Percentiles rank a stretch among this genome's conserved stretches.
Conservation (phyloP, 2,113 vertebrate genomes). For the Trochalopteron elliotii region DNA sequence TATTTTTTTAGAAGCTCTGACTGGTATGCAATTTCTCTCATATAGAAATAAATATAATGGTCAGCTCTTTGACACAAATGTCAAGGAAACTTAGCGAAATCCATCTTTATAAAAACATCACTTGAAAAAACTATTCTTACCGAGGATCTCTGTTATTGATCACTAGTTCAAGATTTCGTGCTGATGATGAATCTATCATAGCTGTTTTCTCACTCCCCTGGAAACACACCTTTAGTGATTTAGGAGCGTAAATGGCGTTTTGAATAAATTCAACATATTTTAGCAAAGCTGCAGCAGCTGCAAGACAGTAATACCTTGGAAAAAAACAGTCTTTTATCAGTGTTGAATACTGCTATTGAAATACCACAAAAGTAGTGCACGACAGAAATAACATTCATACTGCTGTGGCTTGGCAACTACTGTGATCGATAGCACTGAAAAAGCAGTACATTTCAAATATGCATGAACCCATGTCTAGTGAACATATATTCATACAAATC, state of each 20-base stretch:
- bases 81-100: background rate
- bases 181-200: conserved; percentile 94
- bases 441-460: background rate
- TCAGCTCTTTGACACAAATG: background rate
- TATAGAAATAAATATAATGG: background rate
- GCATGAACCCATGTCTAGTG: background rate
- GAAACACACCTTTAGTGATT: conserved; percentile 92
- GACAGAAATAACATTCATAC: background rate
- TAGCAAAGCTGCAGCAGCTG: conserved; percentile 90
- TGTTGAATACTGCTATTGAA: background rate
- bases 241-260: conserved; percentile 90
- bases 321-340: conserved; percentile 11
- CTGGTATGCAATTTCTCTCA: background rate
- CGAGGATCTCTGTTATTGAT: conserved; percentile 90
- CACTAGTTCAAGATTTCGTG: conserved; percentile 90
- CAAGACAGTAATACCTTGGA: conserved; percentile 93
- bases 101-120: background rate
- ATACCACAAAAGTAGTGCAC: background rate
- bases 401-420: background rate
- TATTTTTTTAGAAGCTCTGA: background rate
- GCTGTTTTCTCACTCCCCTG: conserved; percentile 94
- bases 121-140: conserved; percentile 69
- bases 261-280: conserved; percentile 96
- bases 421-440: background rate
- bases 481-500: background rate